Conservation (phyloP, 2,797 vertebrate genomes). For the Halcyon badia region DNA sequence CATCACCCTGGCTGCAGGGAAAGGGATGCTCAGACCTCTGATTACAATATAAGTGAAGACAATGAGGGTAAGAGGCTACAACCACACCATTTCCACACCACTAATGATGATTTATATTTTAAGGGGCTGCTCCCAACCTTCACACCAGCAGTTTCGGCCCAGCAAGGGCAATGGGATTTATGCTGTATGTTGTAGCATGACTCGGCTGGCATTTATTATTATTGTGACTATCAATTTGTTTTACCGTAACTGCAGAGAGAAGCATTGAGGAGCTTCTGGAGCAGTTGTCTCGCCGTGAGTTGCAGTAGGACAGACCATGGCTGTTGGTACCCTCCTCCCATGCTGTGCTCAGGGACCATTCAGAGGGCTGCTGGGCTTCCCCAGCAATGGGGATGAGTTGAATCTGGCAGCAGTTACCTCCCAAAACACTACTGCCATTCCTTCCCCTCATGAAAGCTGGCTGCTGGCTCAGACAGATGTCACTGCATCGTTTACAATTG, state of each 20-base stretch:
- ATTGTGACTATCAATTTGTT: neutral
- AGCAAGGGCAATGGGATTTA: neutral
- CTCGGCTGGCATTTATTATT: neutral
- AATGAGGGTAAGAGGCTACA: neutral
- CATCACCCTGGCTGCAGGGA: accelerated
- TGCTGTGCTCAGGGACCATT: neutral
- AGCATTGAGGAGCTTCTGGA: neutral
- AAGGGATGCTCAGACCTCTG: neutral
- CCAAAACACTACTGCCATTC: neutral
- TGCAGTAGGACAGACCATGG: neutral
- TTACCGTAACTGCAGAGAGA: neutral
- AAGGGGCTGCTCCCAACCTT: neutral
- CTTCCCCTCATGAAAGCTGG: neutral
- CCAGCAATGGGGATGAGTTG: neutral
- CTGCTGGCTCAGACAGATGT: neutral
- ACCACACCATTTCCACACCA: neutral
- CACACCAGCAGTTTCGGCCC: neutral
- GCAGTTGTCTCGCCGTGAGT: neutral
- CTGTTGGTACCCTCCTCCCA: neutral
- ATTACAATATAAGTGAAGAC: neutral
- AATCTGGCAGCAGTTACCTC: neutral
- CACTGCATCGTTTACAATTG: neutral
- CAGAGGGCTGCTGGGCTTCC: neutral
- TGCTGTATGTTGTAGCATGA: accelerated
- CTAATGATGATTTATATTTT: neutral